Evolutionary conservation across 2,113 vertebrate species (phyloP).

Genomic region (Forbesichthys agassizii): DNA sequence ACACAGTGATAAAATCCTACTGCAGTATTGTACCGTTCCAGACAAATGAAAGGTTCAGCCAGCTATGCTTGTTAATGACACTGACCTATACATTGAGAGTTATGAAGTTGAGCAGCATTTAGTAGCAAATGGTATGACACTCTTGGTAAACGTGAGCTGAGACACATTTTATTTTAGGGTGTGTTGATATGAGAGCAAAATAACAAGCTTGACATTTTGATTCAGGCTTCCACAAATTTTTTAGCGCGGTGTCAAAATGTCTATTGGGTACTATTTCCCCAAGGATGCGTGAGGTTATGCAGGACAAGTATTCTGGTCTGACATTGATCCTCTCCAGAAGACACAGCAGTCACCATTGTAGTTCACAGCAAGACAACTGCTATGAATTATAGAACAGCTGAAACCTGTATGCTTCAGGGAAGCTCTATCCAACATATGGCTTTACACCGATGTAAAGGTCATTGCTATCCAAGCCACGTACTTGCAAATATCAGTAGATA

Average conservation of each 20-base stretch:
- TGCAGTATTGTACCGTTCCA: not conserved
- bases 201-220: slow-evolving; percentile 58
- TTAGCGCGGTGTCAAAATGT: slow-evolving; percentile 57
- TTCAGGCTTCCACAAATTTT: slow-evolving; percentile 59
- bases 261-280: slow-evolving; percentile 49
- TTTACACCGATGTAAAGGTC: slow-evolving; percentile 61
- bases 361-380: slow-evolving; percentile 44
- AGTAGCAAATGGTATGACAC: not conserved
- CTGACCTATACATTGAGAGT: not conserved
- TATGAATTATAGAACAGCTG: slow-evolving; percentile 67
- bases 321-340: slow-evolving; percentile 62
- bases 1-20: not conserved
- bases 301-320: slow-evolving; percentile 47
- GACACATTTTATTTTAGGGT: slow-evolving; percentile 16
- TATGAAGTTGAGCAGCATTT: not conserved
- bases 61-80: not conserved
- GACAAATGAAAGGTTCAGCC: not conserved
- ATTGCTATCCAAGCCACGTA: slow-evolving; percentile 32
- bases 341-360: slow-evolving; percentile 48
- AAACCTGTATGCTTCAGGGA: slow-evolving; percentile 44
- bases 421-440: slow-evolving; percentile 41
- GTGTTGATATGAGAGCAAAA: not conserved
- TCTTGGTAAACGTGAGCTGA: not conserved
- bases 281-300: slow-evolving; percentile 47
- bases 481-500: slow-evolving; percentile 56